Evolutionary conservation across 2,888 invertebrate genomes (phyloP).

Genomic region (Parasteatoda lunata): DNA sequence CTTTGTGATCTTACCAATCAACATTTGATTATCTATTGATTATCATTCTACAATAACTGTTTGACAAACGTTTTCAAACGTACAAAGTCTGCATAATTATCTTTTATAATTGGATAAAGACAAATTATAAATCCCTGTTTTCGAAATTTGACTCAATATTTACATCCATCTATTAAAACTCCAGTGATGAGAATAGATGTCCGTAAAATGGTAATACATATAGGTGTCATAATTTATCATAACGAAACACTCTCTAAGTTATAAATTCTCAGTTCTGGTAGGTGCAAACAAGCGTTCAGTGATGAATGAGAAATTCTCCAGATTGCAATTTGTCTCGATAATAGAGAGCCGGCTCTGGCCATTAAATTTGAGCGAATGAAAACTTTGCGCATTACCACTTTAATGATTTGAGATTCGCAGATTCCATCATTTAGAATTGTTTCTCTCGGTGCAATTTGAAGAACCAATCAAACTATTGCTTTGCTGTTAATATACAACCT

Average conservation of each 20-base stretch:
- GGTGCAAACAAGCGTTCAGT: neutral
- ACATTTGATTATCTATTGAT: no score
- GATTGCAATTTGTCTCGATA: conserved; percentile 1
- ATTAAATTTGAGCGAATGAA: neutral
- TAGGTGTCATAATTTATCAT: neutral
- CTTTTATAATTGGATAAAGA: no score
- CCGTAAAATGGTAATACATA: neutral
- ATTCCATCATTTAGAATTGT: neutral
- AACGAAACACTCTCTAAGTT: neutral
- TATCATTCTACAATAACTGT: no score
- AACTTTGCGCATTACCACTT: neutral
- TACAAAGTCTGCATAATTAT: no score
- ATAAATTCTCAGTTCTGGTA: neutral
- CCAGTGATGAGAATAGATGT: neutral
- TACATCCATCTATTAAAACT: neutral
- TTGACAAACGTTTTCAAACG: no score
- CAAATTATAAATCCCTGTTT: no score
- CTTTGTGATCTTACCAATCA: no score
- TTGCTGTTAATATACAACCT: no score
- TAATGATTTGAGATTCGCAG: neutral
- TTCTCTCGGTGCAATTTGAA: neutral
- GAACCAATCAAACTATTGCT: neutral
- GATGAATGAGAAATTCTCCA: neutral
- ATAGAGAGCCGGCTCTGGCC: neutral
- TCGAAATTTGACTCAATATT: no score